A percentile compares a stretch with the other conserved stretches of the same genome.
Evolutionary conservation across 2,888 invertebrate genomes (phyloP).

Genomic region (Lymantria dispar): DNA sequence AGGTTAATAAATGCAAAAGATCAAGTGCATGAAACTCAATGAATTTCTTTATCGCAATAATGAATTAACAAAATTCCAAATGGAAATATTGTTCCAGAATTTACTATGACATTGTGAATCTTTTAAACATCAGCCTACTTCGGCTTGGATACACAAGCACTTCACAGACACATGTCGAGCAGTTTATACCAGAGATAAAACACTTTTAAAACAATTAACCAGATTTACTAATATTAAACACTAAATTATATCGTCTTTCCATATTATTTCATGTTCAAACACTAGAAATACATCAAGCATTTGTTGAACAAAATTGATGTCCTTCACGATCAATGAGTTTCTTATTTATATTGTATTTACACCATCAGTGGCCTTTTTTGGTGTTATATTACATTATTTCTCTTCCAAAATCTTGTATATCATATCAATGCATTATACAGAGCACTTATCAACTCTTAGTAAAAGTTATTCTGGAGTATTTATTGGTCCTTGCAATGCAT

Average conservation of each 20-base stretch:
- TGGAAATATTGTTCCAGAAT: conserved; percentile 55
- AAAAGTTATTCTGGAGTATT: conserved; percentile 78
- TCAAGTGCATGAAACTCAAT: conserved; percentile 80
- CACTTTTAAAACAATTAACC: conserved; percentile 80
- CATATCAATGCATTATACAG: conserved; percentile 74
- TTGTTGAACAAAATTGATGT: conserved; percentile 57
- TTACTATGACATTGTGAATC: conserved; percentile 58
- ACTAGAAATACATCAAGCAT: conserved; percentile 63
- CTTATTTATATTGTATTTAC: conserved; percentile 55
- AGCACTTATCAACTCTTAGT: conserved; percentile 64
- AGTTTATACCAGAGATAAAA: conserved; percentile 75
- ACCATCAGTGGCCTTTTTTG: conserved; percentile 58
- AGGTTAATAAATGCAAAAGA: conserved; percentile 83
- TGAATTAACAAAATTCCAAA: conserved; percentile 61
- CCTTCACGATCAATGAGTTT: conserved; percentile 48
- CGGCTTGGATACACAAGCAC: conserved; percentile 60
- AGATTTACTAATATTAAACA: conserved; percentile 80
- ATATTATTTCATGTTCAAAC: conserved; percentile 67
- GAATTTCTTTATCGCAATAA: conserved; percentile 55
- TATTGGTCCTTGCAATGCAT: conserved; percentile 81
- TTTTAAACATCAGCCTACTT: conserved; percentile 55
- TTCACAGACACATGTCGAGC: conserved; percentile 62
- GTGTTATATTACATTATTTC: conserved; percentile 61
- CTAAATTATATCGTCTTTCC: conserved; percentile 83
- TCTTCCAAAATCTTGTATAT: conserved; percentile 76